phyloP scores from a whole-genome alignment of 2,797 vertebrate species.

The Chromobotia macracanthus region DNA sequence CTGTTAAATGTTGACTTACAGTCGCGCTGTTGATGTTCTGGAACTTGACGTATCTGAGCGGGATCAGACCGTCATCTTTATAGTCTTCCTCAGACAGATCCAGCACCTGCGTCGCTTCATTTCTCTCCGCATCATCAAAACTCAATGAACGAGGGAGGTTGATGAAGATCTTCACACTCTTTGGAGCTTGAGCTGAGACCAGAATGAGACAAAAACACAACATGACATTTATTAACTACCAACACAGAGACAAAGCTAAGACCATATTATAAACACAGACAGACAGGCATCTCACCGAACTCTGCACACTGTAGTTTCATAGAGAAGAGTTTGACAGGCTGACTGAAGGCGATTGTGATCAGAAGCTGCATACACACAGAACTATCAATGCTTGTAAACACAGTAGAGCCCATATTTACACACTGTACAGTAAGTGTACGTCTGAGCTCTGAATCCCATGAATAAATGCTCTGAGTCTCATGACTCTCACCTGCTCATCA shows the following conservation, averaged over 20 bases:
- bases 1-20: slow-evolving; percentile 73
- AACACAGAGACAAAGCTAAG: background rate
- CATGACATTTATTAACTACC: background rate
- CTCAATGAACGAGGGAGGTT: slow-evolving; percentile 96
- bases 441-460: too few relatives aligned
- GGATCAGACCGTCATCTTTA: slow-evolving; percentile 88
- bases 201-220: background rate
- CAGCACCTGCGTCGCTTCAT: slow-evolving; percentile 90
- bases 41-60: slow-evolving; percentile 96
- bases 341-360: slow-evolving; percentile 95
- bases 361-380: slow-evolving; percentile 79
- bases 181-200: slow-evolving; percentile 87
- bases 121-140: slow-evolving; percentile 93
- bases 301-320: slow-evolving; percentile 93
- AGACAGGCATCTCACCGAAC: slow-evolving; percentile 81
- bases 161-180: slow-evolving; percentile 92
- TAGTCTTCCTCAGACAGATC: slow-evolving; percentile 90
- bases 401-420: background rate
- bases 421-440: slow-evolving; percentile 4
- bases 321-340: slow-evolving; percentile 96
- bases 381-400: background rate
- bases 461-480: too few relatives aligned
- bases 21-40: slow-evolving; percentile 99
- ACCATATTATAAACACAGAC: background rate
- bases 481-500: slow-evolving; percentile 92